These are phyloP conservation scores for Clunio marinus DNA, from an alignment of 2,888 invertebrate genomes.

Conservation along the genomic window DNA sequence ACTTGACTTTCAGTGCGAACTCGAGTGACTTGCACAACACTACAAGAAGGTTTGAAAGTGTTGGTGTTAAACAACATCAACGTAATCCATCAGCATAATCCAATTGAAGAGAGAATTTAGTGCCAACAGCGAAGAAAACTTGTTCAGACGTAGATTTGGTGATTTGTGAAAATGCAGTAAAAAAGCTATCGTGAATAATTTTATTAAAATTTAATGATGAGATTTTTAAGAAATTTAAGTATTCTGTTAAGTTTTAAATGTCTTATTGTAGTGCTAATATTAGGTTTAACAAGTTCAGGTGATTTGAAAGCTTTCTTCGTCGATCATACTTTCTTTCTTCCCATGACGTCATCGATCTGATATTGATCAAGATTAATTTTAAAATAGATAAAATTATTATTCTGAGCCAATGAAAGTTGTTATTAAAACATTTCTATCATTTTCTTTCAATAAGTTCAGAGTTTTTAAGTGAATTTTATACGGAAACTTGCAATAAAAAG, in stretches of 20 bases:
- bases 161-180: conserved; percentile 8
- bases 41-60: no score
- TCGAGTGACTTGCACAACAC: no score
- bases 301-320: neutral
- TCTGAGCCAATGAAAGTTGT: no score
- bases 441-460: no score
- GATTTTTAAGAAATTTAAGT: neutral
- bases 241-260: neutral
- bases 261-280: neutral
- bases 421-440: no score
- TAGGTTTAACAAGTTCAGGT: conserved; percentile 8
- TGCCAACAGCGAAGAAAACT: conserved; percentile 5
- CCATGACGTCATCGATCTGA: conserved; percentile 3
- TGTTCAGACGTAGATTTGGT: conserved; percentile 17
- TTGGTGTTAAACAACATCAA: no score
- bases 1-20: no score
- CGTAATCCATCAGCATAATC: no score
- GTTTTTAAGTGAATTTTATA: neutral
- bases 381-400: no score
- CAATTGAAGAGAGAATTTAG: neutral
- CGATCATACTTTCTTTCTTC: conserved; percentile 17
- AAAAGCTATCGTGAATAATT: neutral
- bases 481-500: neutral
- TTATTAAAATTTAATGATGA: conserved; percentile 7
- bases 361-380: no score